Conservation (phyloP, 2,113 vertebrate species). For the Sitta europaea region DNA sequence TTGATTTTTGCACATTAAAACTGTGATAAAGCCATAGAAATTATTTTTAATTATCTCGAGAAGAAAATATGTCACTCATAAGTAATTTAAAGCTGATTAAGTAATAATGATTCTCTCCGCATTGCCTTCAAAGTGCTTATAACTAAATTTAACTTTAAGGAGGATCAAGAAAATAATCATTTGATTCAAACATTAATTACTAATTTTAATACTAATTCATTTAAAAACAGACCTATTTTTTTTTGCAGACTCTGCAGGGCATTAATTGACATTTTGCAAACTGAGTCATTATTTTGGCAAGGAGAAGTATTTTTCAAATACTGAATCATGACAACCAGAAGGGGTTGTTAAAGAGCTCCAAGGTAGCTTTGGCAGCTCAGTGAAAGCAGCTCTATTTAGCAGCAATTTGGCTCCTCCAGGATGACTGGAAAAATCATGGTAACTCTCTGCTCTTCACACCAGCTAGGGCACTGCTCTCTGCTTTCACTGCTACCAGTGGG, state of each 20-base stretch:
- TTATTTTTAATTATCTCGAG: constrained; percentile 50
- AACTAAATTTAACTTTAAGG: constrained; percentile 52
- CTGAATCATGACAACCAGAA: neutral
- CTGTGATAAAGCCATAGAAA: constrained; percentile 17
- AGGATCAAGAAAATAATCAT: constrained; percentile 50
- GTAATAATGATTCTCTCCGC: constrained; percentile 37
- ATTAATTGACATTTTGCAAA: constrained; percentile 24
- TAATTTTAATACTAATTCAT: constrained; percentile 31
- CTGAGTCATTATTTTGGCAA: neutral
- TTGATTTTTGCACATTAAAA: constrained; percentile 38
- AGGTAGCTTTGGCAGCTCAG: neutral
- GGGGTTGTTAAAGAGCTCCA: neutral
- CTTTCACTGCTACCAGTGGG: neutral
- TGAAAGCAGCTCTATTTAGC: neutral
- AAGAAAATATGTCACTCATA: constrained; percentile 26
- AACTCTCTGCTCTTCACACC: neutral
- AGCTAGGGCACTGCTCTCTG: neutral
- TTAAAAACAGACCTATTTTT: neutral
- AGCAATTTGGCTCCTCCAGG: neutral
- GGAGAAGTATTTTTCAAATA: neutral
- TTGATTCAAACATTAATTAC: constrained; percentile 43
- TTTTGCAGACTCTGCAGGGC: constrained; percentile 1
- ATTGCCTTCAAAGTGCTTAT: constrained; percentile 20
- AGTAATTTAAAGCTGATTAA: constrained; percentile 60
- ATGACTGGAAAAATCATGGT: neutral